Percentiles rank a stretch among this genome's conserved stretches.
phyloP scores from a whole-genome alignment of 2,888 invertebrate species.

The Lasius fuliginosus region DNA sequence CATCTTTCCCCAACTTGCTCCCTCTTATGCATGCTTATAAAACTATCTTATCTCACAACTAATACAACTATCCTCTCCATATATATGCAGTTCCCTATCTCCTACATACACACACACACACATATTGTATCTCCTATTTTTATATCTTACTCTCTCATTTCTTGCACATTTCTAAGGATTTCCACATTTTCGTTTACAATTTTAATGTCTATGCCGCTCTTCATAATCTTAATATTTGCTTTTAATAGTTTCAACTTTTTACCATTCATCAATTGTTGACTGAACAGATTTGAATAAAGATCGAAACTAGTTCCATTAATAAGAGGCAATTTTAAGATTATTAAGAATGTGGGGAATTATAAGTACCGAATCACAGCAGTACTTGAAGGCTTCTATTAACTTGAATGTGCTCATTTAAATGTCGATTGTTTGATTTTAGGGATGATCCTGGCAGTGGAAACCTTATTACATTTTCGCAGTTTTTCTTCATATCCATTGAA shows the following conservation, averaged over 20 bases:
- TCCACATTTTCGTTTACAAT: background rate
- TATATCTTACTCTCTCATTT: background rate
- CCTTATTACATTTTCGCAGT: constrained; percentile 98
- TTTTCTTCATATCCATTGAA: constrained; percentile 95
- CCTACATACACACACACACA: background rate
- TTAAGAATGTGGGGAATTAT: background rate
- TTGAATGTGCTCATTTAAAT: background rate
- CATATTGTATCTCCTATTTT: background rate
- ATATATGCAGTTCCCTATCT: background rate
- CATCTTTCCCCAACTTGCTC: background rate
- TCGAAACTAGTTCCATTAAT: background rate
- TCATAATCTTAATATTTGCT: background rate
- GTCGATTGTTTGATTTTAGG: constrained; percentile 86
- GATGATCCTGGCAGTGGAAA: constrained; percentile 97
- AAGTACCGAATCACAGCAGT: background rate
- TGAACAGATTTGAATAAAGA: background rate
- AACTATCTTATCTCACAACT: background rate
- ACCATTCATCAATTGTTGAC: background rate
- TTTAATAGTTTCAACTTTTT: background rate
- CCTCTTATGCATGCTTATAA: background rate
- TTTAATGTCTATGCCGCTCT: background rate
- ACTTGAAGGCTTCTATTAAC: background rate
- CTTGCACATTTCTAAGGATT: background rate
- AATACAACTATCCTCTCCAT: background rate
- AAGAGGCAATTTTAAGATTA: background rate